Base-by-base conservation (phyloP, 2,888 invertebrate genomes). In the Melanophora roralis region DNA sequence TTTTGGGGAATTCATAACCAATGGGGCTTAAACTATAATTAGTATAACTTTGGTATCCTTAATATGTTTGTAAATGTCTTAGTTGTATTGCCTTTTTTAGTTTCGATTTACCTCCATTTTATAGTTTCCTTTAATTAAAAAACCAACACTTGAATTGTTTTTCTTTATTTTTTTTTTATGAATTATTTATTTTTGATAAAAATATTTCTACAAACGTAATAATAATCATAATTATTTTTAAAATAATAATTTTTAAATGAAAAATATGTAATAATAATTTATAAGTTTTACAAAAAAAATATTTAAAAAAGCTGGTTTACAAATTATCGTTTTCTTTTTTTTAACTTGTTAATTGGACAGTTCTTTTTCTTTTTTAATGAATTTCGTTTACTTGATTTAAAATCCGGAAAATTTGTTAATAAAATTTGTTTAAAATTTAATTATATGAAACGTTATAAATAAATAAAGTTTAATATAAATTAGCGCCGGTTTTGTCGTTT, bases 201-300 rank as follows among this genome's bases (percentile, higher is more conserved):
- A 71, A 75, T 71, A 55, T 67, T 67, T 21, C 71, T 78, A 64
- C 69, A 80, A 72, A 75, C 75, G 73, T 76, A 73, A 76, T 76
- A 74, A 74, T 68, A 65, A 76, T 72, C 74, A 78, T 65, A 75
- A 75, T 71, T 75, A 72, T 71, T 72, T 47, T 68, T 68, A 75
- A 67, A 75, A 11, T 75, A 72, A 71, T 80, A 55, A 71, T 65
- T 14, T 36, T 45, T 36, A 60, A 53, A 71, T 69, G 55, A 69
- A 19, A 62, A 78, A 68, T 53, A n/a, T 53, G 71, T 40, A 67
- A 60, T 60, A 49, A 21, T 23, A 38, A 32, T 45, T 9, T 38
- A 49, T 38, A 60, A 45, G 19, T 60, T 59, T 60, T 16, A 32
- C 38, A 67, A 45, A 38, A 67, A 59, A n/a, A 47, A 16, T 8